Conservation (phyloP, 1,140 invertebrate genomes). For the Bradysia coprophila region DNA sequence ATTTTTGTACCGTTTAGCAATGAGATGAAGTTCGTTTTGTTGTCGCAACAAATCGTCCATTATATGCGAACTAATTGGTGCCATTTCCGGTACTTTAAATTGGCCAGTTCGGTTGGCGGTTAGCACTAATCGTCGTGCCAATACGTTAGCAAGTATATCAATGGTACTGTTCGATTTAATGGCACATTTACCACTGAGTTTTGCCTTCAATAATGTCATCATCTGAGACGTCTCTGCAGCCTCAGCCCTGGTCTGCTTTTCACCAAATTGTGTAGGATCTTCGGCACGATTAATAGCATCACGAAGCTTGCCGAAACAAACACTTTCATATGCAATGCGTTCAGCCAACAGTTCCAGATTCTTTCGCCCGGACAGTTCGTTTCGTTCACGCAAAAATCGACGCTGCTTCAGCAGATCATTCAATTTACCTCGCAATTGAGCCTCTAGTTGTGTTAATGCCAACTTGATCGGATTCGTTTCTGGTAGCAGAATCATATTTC, state of each 20-base stretch:
- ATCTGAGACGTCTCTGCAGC: conserved; percentile 54
- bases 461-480: conserved; percentile 24
- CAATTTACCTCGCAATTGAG: conserved; percentile 41
- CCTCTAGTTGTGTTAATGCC: conserved; percentile 41
- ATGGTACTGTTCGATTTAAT: conserved; percentile 9
- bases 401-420: conserved; percentile 40
- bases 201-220: conserved; percentile 43
- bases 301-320: conserved; percentile 9
- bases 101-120: conserved; percentile 4
- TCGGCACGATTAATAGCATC: conserved; percentile 10
- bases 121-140: conserved; percentile 8
- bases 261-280: conserved; percentile 7
- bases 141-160: conserved; percentile 9
- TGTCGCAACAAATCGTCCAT: conserved; percentile 36
- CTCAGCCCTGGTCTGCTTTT: conserved; percentile 18
- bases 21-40: conserved; percentile 36
- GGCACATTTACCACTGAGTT: conserved; percentile 30
- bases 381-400: conserved; percentile 33
- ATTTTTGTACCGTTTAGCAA: conserved; percentile 41
- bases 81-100: conserved; percentile 2
- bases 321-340: conserved; percentile 54
- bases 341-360: conserved; percentile 50
- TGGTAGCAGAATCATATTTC: conserved; percentile 4
- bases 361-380: conserved; percentile 40
- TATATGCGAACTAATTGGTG: conserved; percentile 13